Evolutionary conservation across 2,888 invertebrate species (phyloP).

Genomic region (Andrena dorsata): DNA sequence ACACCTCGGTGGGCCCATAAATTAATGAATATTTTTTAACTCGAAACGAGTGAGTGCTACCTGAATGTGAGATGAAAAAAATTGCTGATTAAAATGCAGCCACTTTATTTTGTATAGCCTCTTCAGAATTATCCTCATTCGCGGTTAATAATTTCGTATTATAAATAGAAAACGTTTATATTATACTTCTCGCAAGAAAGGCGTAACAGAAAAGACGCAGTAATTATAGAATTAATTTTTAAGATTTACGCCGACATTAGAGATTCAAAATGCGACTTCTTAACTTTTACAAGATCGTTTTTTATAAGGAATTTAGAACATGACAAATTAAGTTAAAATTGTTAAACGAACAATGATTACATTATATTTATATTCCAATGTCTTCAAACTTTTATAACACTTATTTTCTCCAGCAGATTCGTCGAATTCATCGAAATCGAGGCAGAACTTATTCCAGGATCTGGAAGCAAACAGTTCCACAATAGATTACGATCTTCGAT

Average conservation of each 20-base stretch:
- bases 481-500: too few relatives aligned
- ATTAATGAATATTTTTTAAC: not conserved
- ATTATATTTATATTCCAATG: too few relatives aligned
- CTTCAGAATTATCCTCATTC: not conserved
- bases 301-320: not conserved
- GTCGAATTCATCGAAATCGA: too few relatives aligned
- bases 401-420: too few relatives aligned
- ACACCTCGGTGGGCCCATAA: not conserved
- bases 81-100: not conserved
- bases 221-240: too few relatives aligned
- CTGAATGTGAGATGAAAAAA: not conserved
- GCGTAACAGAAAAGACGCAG: too few relatives aligned
- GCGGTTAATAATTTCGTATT: not conserved
- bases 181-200: not conserved
- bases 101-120: not conserved
- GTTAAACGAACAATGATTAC: not conserved
- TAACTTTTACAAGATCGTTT: not conserved
- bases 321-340: not conserved
- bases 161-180: not conserved
- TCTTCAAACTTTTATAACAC: too few relatives aligned
- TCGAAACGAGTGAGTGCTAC: not conserved
- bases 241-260: too few relatives aligned
- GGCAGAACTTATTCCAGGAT: not conserved
- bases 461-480: not conserved
- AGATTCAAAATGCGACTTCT: too few relatives aligned